A percentile compares a stretch with the other conserved stretches of the same genome.
phyloP scores from a whole-genome alignment of 2,888 invertebrate species.

The Hyles lineata region DNA sequence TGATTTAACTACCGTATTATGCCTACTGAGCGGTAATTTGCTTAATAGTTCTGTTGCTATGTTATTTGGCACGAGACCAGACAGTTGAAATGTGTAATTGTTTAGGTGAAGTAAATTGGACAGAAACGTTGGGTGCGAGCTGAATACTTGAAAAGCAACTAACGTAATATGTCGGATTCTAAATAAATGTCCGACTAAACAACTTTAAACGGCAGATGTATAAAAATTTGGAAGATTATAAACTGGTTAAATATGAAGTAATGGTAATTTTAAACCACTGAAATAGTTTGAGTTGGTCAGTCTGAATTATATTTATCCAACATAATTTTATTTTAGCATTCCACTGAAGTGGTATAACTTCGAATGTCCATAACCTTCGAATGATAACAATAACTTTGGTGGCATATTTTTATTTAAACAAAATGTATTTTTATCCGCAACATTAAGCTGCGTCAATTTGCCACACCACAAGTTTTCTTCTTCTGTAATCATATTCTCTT shows the following conservation, averaged over 20 bases:
- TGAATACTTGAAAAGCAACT: slow-evolving; percentile 19
- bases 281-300: no score
- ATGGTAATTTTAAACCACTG: background rate
- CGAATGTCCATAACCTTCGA: no score
- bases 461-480: no score
- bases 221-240: background rate
- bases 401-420: no score
- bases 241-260: background rate
- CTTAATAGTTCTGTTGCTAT: slow-evolving; percentile 43
- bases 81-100: slow-evolving; percentile 43
- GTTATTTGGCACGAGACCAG: slow-evolving; percentile 53
- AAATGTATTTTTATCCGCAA: no score
- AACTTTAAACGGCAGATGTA: background rate
- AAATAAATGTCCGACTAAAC: slow-evolving; percentile 6
- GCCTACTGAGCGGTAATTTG: slow-evolving; percentile 43
- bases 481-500: no score
- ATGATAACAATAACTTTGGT: no score
- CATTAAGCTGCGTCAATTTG: no score
- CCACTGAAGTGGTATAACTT: no score
- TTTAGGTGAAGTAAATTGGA: slow-evolving; percentile 45
- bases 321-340: no score
- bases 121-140: slow-evolving; percentile 31
- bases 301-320: no score
- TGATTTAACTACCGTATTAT: slow-evolving; percentile 45
- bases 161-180: slow-evolving; percentile 27